Evolutionary conservation across 2,888 invertebrate genomes (phyloP).

Genomic region (Tetragnatha montana): DNA sequence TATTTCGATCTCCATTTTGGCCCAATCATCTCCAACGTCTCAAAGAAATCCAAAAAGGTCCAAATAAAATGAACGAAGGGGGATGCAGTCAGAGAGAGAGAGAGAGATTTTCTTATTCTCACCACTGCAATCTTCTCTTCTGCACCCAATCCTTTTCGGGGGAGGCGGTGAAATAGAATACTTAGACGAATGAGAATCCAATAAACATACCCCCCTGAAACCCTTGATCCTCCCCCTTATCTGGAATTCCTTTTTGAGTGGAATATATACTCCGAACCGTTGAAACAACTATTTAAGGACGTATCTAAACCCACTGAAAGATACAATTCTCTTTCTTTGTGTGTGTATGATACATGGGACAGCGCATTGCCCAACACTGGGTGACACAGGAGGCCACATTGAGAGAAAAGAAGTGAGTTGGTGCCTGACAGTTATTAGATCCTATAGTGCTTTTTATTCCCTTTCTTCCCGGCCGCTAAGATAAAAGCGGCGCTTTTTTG

Average conservation of each 20-base stretch:
- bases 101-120: slow-evolving; percentile 33
- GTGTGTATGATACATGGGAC: slow-evolving; percentile 4
- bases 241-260: slow-evolving; percentile 48
- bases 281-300: slow-evolving; percentile 50
- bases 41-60: slow-evolving; percentile 16
- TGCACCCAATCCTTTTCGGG: slow-evolving; percentile 53
- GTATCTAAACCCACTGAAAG: slow-evolving; percentile 27
- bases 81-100: slow-evolving; percentile 15
- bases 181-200: slow-evolving; percentile 63
- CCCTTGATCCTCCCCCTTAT: slow-evolving; percentile 42
- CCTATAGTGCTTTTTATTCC: slow-evolving; percentile 23
- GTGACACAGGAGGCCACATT: slow-evolving; percentile 15
- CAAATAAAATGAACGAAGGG: slow-evolving; percentile 25
- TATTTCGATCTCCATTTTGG: slow-evolving; percentile 64
- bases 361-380: not conserved
- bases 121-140: slow-evolving; percentile 45
- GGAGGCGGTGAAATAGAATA: slow-evolving; percentile 51
- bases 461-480: not conserved
- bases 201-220: slow-evolving; percentile 50
- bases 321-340: slow-evolving; percentile 12
- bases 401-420: slow-evolving; percentile 23
- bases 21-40: slow-evolving; percentile 51
- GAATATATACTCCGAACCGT: slow-evolving; percentile 46
- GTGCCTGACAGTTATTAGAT: slow-evolving; percentile 43
- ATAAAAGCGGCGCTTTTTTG: not conserved